Conservation (phyloP, 1,140 invertebrate species). For the Macrosteles quadrilineatus region DNA sequence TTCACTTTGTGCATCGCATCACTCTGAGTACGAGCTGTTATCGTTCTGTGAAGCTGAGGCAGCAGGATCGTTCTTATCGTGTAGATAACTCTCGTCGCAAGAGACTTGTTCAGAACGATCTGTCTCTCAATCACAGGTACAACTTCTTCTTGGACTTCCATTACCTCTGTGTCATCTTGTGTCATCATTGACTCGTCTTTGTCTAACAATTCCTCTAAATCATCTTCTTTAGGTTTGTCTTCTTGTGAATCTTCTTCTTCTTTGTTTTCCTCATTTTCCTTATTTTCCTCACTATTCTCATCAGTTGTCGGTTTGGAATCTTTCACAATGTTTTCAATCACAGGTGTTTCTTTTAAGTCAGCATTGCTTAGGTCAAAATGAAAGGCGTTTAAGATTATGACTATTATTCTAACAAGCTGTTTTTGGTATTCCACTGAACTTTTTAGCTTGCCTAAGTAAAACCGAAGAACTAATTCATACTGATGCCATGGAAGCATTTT, state of each 20-base stretch:
- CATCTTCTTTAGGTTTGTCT: conserved; percentile 47
- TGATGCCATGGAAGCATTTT: conserved; percentile 81
- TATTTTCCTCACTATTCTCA: conserved; percentile 28
- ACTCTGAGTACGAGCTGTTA: conserved; percentile 71
- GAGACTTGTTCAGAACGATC: conserved; percentile 62
- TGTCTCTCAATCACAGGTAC: conserved; percentile 53
- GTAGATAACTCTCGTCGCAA: conserved; percentile 71
- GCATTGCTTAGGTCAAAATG: conserved; percentile 85
- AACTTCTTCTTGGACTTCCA: conserved; percentile 40
- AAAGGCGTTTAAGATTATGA: conserved; percentile 85
- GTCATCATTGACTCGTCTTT: conserved; percentile 42
- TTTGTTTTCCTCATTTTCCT: conserved; percentile 42
- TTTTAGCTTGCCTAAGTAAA: conserved; percentile 76
- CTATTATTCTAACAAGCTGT: conserved; percentile 76
- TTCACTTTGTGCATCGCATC: conserved; percentile 58
- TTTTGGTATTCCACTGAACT: conserved; percentile 74
- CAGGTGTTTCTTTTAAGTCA: conserved; percentile 42
- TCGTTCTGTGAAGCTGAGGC: conserved; percentile 64
- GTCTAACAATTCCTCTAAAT: conserved; percentile 32
- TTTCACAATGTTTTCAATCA: not conserved
- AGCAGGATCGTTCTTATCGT: conserved; percentile 63
- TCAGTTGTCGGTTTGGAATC: conserved; percentile 44
- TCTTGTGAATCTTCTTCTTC: conserved; percentile 45
- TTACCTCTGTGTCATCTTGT: conserved; percentile 41
- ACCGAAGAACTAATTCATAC: conserved; percentile 77